phyloP scores from a whole-genome alignment of 2,113 vertebrate genomes.

The Turnix velox region DNA sequence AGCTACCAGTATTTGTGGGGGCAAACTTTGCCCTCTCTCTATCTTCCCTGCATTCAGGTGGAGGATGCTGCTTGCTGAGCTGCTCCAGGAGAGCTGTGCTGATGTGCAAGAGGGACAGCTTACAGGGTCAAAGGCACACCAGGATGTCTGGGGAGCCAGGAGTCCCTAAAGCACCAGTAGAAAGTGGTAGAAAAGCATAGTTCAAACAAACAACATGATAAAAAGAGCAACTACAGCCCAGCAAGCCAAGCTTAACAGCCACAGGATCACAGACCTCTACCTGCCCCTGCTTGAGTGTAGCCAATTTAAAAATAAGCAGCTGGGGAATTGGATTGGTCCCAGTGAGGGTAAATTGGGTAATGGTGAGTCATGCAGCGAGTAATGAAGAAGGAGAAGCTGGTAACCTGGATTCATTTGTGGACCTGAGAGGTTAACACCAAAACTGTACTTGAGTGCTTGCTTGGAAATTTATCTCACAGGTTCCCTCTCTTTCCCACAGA shows the following conservation, averaged over 20 bases:
- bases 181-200: background rate
- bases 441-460: background rate
- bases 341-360: background rate
- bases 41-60: background rate
- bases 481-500: background rate
- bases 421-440: background rate
- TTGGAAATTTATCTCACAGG: background rate
- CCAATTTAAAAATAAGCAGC: background rate
- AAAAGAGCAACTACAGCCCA: background rate
- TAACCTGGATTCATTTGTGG: background rate
- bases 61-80: background rate
- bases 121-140: background rate
- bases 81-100: background rate
- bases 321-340: background rate
- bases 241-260: background rate
- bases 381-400: background rate
- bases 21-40: background rate
- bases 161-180: background rate
- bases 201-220: background rate
- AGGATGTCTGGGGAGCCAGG: rapidly evolving
- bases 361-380: background rate
- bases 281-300: background rate
- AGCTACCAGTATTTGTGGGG: background rate
- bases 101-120: background rate
- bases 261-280: background rate